phyloP scores from a whole-genome alignment of 1,140 invertebrate species.

The Frieseomelitta varia region DNA sequence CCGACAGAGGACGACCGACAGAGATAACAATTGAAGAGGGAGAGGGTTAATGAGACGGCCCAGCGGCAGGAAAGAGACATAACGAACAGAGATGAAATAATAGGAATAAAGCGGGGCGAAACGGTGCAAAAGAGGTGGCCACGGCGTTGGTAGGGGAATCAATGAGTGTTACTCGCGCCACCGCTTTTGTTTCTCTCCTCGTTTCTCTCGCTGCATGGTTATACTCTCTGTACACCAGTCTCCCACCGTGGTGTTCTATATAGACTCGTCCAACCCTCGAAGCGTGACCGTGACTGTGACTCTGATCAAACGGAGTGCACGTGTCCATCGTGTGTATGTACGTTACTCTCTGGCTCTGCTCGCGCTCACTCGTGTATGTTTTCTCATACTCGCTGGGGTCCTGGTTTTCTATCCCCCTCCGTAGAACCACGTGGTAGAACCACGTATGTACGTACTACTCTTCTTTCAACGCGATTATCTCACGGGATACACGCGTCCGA shows the following conservation, averaged over 20 bases:
- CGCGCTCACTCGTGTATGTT: not conserved
- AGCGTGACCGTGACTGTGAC: conserved; percentile 78
- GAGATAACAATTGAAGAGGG: not conserved
- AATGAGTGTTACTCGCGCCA: conserved; percentile 63
- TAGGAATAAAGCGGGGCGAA: conserved; percentile 33
- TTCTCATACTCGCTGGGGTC: not conserved
- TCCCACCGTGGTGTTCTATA: conserved; percentile 53
- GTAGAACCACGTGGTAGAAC: conserved; percentile 25
- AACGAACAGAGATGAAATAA: conserved; percentile 27
- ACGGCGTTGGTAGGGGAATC: conserved; percentile 63
- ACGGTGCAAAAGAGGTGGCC: conserved; percentile 26
- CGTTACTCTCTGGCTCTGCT: not conserved
- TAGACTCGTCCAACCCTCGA: conserved; percentile 72
- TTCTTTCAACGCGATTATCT: conserved; percentile 28
- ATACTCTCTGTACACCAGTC: conserved; percentile 35
- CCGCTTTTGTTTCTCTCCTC: conserved; percentile 43
- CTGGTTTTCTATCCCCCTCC: conserved; percentile 1
- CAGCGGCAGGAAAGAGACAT: conserved; percentile 14
- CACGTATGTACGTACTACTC: conserved; percentile 4
- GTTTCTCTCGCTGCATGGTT: conserved; percentile 33
- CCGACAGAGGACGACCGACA: no score
- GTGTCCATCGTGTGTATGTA: conserved; percentile 57
- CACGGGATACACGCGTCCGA: not conserved
- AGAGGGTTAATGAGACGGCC: conserved; percentile 13
- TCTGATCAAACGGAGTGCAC: conserved; percentile 67